A percentile compares a stretch with the other conserved stretches of the same genome.
Evolutionary conservation across 2,888 invertebrate genomes (phyloP).

Genomic region (Cryptus armator): DNA sequence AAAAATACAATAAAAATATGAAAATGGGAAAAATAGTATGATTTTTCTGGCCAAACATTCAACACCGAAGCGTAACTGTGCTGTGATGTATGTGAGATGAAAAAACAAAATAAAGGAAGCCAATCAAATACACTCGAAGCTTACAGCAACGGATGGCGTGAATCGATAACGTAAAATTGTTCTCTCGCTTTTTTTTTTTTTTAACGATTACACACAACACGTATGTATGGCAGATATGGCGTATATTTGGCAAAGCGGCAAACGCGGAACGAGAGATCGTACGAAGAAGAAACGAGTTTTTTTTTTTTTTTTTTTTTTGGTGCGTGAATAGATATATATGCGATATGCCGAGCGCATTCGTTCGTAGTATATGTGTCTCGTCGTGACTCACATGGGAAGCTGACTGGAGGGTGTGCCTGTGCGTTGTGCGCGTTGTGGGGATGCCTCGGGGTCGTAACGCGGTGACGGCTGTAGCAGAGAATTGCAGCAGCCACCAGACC

Average conservation of each 20-base stretch:
- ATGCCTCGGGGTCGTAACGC: conserved; percentile 85
- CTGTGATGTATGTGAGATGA: conserved; percentile 7
- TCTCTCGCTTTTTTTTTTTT: conserved; percentile 27
- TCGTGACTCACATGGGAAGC: conserved; percentile 83
- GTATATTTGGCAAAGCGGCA: conserved; percentile 1
- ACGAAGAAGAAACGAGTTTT: conserved; percentile 18
- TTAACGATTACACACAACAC: conserved; percentile 51
- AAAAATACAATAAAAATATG: conserved; percentile 1
- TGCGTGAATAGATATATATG: conserved; percentile 16
- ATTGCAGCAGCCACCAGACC: conserved; percentile 90
- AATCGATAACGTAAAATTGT: conserved; percentile 51
- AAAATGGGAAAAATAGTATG: not conserved
- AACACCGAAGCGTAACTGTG: conserved; percentile 21
- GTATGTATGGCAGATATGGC: conserved; percentile 36
- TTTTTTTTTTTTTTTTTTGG: not conserved
- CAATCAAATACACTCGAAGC: conserved; percentile 42
- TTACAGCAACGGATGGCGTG: conserved; percentile 37
- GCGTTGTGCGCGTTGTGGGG: conserved; percentile 83
- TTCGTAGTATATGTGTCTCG: conserved; percentile 53
- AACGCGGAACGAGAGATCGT: not conserved
- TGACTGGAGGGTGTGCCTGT: conserved; percentile 83
- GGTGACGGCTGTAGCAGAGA: conserved; percentile 92
- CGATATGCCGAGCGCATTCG: conserved; percentile 2
- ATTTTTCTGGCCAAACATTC: not conserved
- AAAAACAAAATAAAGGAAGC: conserved; percentile 9